phyloP scores from a whole-genome alignment of 2,888 invertebrate genomes.

The Cheilosia urbana region DNA sequence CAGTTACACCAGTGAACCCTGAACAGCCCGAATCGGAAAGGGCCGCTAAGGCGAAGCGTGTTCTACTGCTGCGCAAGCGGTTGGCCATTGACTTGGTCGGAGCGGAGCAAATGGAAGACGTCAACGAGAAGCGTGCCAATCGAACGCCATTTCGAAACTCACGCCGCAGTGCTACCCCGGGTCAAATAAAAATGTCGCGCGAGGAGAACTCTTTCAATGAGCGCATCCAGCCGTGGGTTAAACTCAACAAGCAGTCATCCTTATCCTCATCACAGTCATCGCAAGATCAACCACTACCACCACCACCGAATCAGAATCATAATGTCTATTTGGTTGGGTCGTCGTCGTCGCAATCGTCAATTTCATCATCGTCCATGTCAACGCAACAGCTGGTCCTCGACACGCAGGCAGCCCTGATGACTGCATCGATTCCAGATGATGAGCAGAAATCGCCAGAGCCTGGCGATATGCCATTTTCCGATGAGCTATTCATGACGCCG shows the following conservation, averaged over 20 bases:
- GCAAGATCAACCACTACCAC: conserved; percentile 35
- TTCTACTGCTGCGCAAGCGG: conserved; percentile 81
- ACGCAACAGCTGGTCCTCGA: conserved; percentile 44
- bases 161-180: conserved; percentile 79
- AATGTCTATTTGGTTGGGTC: conserved; percentile 51
- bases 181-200: conserved; percentile 38
- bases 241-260: conserved; percentile 54
- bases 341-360: conserved; percentile 60
- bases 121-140: conserved; percentile 76
- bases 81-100: conserved; percentile 82
- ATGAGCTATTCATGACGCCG: conserved; percentile 67
- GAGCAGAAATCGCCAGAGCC: conserved; percentile 25
- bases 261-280: conserved; percentile 62
- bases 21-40: conserved; percentile 44
- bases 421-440: conserved; percentile 12
- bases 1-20: conserved; percentile 36
- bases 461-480: conserved; percentile 37
- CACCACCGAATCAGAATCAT: conserved; percentile 49
- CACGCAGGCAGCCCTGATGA: conserved; percentile 11
- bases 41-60: conserved; percentile 80
- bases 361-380: conserved; percentile 60
- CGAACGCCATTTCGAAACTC: conserved; percentile 79
- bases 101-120: conserved; percentile 76
- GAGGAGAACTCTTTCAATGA: conserved; percentile 58
- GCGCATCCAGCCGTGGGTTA: conserved; percentile 36